These are phyloP conservation scores for Phylloscopus collybita DNA, from an alignment of 2,797 vertebrate genomes.

Conservation along the genomic window DNA sequence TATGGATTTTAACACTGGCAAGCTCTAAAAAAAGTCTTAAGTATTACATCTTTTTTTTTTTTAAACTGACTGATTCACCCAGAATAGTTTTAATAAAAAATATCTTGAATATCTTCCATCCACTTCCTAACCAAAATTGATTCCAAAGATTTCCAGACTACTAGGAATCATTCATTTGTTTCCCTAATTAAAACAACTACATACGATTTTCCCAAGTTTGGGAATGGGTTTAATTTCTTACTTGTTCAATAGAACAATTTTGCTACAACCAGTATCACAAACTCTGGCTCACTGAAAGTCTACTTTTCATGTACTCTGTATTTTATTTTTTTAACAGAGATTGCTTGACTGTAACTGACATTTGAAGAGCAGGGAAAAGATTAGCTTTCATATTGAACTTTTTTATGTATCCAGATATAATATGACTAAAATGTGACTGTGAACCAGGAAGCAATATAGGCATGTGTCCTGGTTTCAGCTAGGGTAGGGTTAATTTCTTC, in stretches of 20 bases:
- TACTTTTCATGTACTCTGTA: not conserved
- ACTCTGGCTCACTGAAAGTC: not conserved
- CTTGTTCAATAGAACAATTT: not conserved
- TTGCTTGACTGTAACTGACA: not conserved
- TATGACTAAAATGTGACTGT: not conserved
- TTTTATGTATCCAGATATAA: not conserved
- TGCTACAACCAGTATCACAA: not conserved
- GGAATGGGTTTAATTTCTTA: not conserved
- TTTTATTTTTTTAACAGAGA: not conserved
- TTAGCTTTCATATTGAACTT: not conserved
- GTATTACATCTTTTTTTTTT: not conserved
- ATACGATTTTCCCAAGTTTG: not conserved
- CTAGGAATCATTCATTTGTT: not conserved
- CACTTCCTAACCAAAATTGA: not conserved
- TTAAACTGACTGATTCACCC: not conserved
- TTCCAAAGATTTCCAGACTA: not conserved
- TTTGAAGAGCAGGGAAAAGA: not conserved
- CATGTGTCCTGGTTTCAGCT: not conserved
- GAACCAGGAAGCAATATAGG: not conserved
- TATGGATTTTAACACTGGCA: not conserved
- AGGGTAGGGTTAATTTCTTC: not conserved
- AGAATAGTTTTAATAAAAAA: not conserved
- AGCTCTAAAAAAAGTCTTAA: not conserved
- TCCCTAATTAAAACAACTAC: not conserved
- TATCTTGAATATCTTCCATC: not conserved